Evolutionary conservation across 2,797 vertebrate species (phyloP), one percentile per base, ranked within the genome.

Genomic region (Erethizon dorsatum): DNA sequence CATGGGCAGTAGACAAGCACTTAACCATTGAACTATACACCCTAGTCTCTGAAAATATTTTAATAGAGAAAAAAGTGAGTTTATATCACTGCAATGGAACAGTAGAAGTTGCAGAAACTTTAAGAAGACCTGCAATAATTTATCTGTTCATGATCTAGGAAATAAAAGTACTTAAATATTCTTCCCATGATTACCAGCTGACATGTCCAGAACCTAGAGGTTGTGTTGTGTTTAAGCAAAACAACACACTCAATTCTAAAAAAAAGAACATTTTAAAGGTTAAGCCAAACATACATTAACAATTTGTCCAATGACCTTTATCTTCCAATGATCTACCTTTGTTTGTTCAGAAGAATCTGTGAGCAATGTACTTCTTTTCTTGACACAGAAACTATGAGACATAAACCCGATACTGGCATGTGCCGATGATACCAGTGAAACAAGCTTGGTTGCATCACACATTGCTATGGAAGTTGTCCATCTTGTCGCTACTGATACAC

Each of bases 151-250:
- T 82, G 33, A 63, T 57, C 14, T n/a, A 69, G 10, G 20, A 90
- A 95, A 94, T 90, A 71, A 79, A 90, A 92, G 9, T 56, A 50
- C 26, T 94, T 84, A 18, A 20, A 96, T 15, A 77, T 45, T 77
- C 45, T 11, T 57, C 79, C 6, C 45, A 26, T 73, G 47, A 85
- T 6, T 37, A n/a, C 26, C 17, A 33, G 2, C 12, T 57, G 52
- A 61, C 10, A 45, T 63, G 4, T 10, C 6, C 6, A 88, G 41
- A 61, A 5, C 17, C 6, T 82, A 45, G 17, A 75, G 65, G 37
- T 78, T 84, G 1, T 56, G 10, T 37, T 41, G 4, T 8, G 2
- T 61, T 95, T 79, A 83, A 88, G 65, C 13, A 85, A 90, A 82
- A 18, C 15, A 54, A 92, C 4, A 0, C 1, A 67, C 6, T 37